phyloP scores from a whole-genome alignment of 2,113 vertebrate genomes.

The Beaufortia kweichowensis region DNA sequence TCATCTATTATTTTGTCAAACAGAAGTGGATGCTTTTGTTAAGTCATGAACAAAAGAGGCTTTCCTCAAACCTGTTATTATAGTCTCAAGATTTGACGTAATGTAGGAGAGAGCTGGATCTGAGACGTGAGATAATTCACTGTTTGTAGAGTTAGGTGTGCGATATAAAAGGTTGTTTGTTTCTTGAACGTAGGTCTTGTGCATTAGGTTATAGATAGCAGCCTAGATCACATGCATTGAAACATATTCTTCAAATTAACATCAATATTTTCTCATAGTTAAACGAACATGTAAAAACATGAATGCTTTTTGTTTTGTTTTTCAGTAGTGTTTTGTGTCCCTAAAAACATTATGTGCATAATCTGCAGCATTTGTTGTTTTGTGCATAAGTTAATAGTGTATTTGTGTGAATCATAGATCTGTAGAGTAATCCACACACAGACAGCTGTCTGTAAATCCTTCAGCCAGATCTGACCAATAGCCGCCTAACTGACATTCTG shows the following conservation, averaged over 20 bases:
- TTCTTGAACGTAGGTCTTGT: not conserved
- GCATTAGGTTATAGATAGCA: too few species aligned
- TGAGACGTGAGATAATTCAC: slow-evolving; percentile 15
- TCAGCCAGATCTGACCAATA: slow-evolving; percentile 33
- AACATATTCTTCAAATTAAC: too few species aligned
- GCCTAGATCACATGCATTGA: too few species aligned
- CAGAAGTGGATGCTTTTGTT: slow-evolving; percentile 42
- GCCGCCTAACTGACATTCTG: slow-evolving; percentile 25
- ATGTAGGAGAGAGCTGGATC: slow-evolving; percentile 9
- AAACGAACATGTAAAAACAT: too few species aligned
- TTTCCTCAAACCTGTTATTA: slow-evolving; percentile 26
- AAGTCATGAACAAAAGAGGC: slow-evolving; percentile 41
- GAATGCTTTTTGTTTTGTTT: slow-evolving; percentile 2
- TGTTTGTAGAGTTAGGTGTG: slow-evolving; percentile 8
- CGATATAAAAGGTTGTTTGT: not conserved
- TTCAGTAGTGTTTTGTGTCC: not conserved
- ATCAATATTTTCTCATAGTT: too few species aligned
- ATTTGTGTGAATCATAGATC: slow-evolving; percentile 32
- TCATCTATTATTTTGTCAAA: slow-evolving; percentile 25
- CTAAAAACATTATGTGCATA: not conserved
- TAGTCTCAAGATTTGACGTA: slow-evolving; percentile 12
- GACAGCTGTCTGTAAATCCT: slow-evolving; percentile 48
- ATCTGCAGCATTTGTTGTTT: slow-evolving; percentile 12
- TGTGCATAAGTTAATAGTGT: not conserved
- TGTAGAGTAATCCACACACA: slow-evolving; percentile 39